Conservation (phyloP, 1,140 invertebrate species). For the Antheraea pernyi region DNA sequence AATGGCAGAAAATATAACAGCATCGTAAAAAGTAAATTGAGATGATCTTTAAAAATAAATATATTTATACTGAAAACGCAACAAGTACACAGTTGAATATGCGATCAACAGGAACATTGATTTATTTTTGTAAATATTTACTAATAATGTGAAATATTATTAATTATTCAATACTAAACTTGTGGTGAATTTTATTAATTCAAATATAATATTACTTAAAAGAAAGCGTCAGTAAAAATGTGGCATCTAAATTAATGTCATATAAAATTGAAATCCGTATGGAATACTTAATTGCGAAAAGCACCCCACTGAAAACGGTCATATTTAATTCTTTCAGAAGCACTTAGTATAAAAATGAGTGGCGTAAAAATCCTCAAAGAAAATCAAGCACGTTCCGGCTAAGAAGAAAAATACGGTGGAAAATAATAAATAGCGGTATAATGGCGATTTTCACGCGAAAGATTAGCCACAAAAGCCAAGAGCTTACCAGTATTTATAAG, state of each 20-base stretch:
- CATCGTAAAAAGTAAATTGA: too few species aligned
- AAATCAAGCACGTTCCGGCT: slow-evolving; percentile 63
- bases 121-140: too few species aligned
- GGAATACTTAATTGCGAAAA: slow-evolving; percentile 53
- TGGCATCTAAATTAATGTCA: slow-evolving; percentile 51
- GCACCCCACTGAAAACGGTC: slow-evolving; percentile 47
- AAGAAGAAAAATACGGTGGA: slow-evolving; percentile 58
- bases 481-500: slow-evolving; percentile 77
- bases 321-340: slow-evolving; percentile 58
- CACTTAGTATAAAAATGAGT: slow-evolving; percentile 43
- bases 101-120: too few species aligned
- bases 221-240: slow-evolving; percentile 22
- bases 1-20: too few species aligned
- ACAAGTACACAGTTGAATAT: too few species aligned
- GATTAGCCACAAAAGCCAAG: slow-evolving; percentile 74
- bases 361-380: slow-evolving; percentile 48
- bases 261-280: slow-evolving; percentile 61
- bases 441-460: slow-evolving; percentile 76
- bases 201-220: slow-evolving; percentile 26
- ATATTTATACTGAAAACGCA: too few species aligned
- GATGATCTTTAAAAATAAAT: too few species aligned
- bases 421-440: slow-evolving; percentile 77
- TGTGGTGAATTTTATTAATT: slow-evolving; percentile 4
- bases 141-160: too few species aligned
- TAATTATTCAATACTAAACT: too few species aligned